Evolutionary conservation across 2,797 vertebrate species (phyloP).

Genomic region (Hydrolagus colliei): DNA sequence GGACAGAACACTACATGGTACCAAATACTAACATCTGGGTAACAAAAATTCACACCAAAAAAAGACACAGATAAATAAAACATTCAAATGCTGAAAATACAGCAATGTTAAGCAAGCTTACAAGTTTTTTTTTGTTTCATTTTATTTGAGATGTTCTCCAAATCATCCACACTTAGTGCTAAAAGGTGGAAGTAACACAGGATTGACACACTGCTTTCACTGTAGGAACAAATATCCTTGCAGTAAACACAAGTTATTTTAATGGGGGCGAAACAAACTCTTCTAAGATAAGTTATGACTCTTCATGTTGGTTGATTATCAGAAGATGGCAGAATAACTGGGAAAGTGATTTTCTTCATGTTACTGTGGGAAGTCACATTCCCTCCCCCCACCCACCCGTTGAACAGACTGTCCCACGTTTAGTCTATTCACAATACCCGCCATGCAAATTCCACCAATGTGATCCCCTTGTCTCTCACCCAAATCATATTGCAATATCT

Average conservation of each 20-base stretch:
- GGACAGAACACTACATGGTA: constrained; percentile 54
- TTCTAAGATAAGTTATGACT: constrained; percentile 3
- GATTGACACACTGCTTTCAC: constrained; percentile 36
- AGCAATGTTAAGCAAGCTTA: constrained; percentile 51
- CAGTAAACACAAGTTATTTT: constrained; percentile 14
- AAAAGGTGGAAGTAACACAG: constrained; percentile 36
- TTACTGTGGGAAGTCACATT: not conserved
- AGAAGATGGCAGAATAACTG: constrained; percentile 41
- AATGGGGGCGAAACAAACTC: constrained; percentile 12
- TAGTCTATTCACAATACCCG: constrained; percentile 25
- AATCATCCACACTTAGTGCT: constrained; percentile 33
- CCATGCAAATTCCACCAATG: constrained; percentile 25
- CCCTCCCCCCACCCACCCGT: not conserved
- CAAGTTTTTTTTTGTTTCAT: constrained; percentile 39
- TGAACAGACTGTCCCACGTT: constrained; percentile 26
- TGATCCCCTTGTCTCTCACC: constrained; percentile 19
- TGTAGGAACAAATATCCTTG: constrained; percentile 39
- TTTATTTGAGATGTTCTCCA: constrained; percentile 37
- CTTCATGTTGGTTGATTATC: constrained; percentile 20
- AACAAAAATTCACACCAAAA: constrained; percentile 43
- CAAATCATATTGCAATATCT: constrained; percentile 30
- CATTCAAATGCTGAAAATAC: constrained; percentile 56
- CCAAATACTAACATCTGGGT: constrained; percentile 48
- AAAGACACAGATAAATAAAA: constrained; percentile 60
- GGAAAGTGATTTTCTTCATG: not conserved